Evolutionary conservation across 1,140 invertebrate genomes (phyloP).

Genomic region (Psix sp.): DNA sequence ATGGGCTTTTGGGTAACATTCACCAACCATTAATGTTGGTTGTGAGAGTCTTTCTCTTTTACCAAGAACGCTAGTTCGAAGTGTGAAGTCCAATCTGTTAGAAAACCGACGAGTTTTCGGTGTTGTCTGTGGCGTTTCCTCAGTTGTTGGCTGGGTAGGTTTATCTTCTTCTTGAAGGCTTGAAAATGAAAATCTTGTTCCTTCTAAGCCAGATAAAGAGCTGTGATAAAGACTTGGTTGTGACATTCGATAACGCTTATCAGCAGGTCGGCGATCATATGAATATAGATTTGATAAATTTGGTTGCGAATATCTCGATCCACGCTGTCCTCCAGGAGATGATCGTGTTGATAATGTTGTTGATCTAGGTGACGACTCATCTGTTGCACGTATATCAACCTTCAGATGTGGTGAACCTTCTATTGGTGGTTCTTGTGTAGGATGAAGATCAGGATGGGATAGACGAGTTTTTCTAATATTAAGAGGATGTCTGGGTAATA

Average conservation of each 20-base stretch:
- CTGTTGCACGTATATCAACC: constrained; percentile 38
- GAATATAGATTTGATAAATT: constrained; percentile 70
- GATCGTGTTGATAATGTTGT: constrained; percentile 63
- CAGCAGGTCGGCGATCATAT: constrained; percentile 63
- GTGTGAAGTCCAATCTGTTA: constrained; percentile 32
- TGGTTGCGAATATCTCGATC: constrained; percentile 69
- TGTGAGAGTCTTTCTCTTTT: constrained; percentile 71
- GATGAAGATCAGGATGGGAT: constrained; percentile 72
- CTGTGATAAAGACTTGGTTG: constrained; percentile 69
- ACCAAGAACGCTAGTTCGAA: constrained; percentile 25
- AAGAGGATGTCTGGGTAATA: constrained; percentile 54
- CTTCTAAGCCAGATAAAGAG: constrained; percentile 44
- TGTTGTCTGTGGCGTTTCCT: constrained; percentile 30
- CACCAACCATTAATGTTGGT: constrained; percentile 69
- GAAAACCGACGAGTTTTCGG: constrained; percentile 33
- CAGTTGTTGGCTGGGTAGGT: neutral
- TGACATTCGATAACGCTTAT: constrained; percentile 71
- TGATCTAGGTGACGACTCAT: constrained; percentile 36
- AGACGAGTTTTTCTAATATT: constrained; percentile 62
- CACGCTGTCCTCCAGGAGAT: constrained; percentile 70
- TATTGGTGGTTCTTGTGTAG: constrained; percentile 58
- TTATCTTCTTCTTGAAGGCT: constrained; percentile 67
- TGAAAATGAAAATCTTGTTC: constrained; percentile 66
- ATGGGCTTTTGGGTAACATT: constrained; percentile 68
- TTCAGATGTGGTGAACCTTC: constrained; percentile 65